Conservation (phyloP, 2,797 vertebrate species). For the Lerista edwardsae region DNA sequence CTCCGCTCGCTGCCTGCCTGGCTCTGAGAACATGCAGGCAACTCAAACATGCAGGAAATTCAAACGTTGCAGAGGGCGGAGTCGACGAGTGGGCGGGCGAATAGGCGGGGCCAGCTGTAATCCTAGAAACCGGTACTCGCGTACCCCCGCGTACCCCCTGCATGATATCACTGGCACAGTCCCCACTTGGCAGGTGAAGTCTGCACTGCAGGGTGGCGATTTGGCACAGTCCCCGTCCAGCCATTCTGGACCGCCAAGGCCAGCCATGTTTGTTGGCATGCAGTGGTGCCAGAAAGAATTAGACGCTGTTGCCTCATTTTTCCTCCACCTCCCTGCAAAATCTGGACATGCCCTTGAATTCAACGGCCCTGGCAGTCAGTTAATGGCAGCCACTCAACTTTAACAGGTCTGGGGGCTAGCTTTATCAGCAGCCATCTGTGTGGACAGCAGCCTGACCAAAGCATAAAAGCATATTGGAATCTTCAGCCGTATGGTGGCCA, state of each 20-base stretch:
- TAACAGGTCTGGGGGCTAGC: accelerated
- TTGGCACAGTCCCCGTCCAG: neutral
- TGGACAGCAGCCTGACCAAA: neutral
- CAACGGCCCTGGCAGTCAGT: neutral
- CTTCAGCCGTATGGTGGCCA: constrained; percentile 1
- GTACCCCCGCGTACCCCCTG: no score
- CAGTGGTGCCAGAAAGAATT: neutral
- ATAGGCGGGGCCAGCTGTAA: no score
- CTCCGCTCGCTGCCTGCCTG: no score
- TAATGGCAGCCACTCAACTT: neutral
- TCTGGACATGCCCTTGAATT: neutral
- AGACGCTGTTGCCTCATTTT: accelerated
- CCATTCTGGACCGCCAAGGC: neutral
- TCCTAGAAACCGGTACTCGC: no score
- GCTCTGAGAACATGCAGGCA: no score
- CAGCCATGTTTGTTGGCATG: neutral
- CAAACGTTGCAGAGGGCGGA: no score
- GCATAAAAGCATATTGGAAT: neutral
- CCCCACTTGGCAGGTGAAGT: neutral
- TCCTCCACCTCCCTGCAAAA: neutral
- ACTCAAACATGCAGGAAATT: no score
- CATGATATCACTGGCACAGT: no score
- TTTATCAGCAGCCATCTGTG: neutral
- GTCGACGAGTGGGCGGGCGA: no score
- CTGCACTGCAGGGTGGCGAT: accelerated